phyloP scores from a whole-genome alignment of 2,797 vertebrate species.

The Myotis findleyi region DNA sequence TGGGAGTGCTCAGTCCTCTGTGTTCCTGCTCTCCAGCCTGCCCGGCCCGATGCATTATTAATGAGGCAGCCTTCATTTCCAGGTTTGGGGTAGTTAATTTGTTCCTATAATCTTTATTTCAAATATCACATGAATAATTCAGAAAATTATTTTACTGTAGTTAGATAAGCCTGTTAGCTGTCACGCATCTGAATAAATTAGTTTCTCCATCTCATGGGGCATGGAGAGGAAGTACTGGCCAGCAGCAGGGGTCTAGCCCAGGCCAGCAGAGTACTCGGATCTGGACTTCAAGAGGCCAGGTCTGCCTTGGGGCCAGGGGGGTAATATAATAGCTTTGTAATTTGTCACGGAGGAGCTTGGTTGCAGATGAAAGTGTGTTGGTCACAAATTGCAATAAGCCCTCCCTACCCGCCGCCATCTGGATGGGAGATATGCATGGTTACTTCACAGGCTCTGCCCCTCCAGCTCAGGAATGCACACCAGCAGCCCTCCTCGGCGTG shows the following conservation, averaged over 20 bases:
- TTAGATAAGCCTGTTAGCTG: conserved; percentile 86
- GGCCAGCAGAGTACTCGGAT: neutral
- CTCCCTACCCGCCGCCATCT: neutral
- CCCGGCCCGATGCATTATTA: conserved; percentile 79
- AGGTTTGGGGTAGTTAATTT: conserved; percentile 85
- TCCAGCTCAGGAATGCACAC: neutral
- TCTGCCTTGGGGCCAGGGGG: neutral
- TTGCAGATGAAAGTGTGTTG: neutral
- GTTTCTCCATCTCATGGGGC: conserved; percentile 48
- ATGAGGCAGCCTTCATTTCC: conserved; percentile 80
- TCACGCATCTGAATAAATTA: conserved; percentile 86
- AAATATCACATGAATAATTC: conserved; percentile 89
- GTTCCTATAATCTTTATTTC: conserved; percentile 86
- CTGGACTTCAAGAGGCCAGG: neutral
- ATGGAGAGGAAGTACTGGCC: conserved; percentile 41
- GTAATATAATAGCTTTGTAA: neutral
- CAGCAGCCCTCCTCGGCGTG: no score
- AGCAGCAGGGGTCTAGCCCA: neutral
- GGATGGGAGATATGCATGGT: neutral
- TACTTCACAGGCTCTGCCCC: neutral
- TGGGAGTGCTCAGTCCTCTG: neutral
- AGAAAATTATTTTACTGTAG: conserved; percentile 86
- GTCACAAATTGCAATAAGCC: neutral
- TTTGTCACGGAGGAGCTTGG: neutral
- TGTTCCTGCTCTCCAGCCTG: conserved; percentile 16